Evolutionary conservation across 2,888 invertebrate genomes (phyloP), one percentile per base, ranked within the genome.

Genomic region (Merodon equestris): DNA sequence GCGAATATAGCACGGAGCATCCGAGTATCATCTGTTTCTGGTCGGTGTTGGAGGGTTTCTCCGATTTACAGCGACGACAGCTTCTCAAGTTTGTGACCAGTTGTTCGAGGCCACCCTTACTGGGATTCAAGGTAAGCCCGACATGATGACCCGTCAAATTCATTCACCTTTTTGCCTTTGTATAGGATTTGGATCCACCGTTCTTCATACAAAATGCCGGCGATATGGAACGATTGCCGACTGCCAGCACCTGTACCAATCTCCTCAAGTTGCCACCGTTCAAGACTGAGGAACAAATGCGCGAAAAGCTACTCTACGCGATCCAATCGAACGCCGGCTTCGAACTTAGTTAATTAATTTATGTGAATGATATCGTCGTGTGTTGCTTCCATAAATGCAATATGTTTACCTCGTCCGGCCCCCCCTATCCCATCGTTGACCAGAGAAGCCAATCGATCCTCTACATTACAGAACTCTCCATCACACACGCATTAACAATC

Each of bases 181-280:
- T 17, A 9, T 85, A 97, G 95, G 98, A 98, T 87, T 90, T 99
- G 81, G 95, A 96, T 89, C 99, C 99, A 10, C 94, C 97, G 1
- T 98, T 99, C 89, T 97, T 97, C 86, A 97, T 99, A 85, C 98
- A 98, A 86, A 95, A 95, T 75, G 96, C 96, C 66, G 98, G 97
- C 10, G 92, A 92, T 53, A 94, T 95, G 83, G 96, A 97, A 87
- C 93, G 98, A 12, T 92, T 99, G 85, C 99, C 99, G 0, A 97
- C 98, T 10, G 96, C 99, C 9, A 97, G 97, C 88, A 99, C 99
- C 3, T 99, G 99, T 87, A 96, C 99, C 94, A 99, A 99, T 91
- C 91, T 99, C 81, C 91, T 99, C 76, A 99, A 99, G 90, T 91
- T 99, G 83, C 99, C 99, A 0, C 95, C 97, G 85, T 97, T 97